phyloP scores from a whole-genome alignment of 2,888 invertebrate genomes.

The Notodromas monacha region DNA sequence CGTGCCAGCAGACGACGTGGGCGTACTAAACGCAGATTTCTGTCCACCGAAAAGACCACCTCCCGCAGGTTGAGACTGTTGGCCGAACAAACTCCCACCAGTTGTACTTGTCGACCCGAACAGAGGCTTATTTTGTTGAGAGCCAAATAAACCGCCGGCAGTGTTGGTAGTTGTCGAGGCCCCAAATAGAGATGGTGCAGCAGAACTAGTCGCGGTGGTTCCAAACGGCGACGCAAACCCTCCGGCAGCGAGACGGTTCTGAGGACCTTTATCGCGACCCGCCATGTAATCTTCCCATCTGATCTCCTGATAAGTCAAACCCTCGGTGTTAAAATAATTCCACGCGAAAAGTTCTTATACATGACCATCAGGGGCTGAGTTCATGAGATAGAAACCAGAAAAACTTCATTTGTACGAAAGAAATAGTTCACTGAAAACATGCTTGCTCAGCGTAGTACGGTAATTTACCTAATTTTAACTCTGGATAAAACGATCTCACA shows the following conservation, averaged over 20 bases:
- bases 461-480: too few relatives aligned
- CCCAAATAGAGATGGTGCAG: slow-evolving; percentile 9
- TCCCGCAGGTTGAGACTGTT: slow-evolving; percentile 14
- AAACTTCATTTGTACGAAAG: too few relatives aligned
- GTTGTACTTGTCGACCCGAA: slow-evolving; percentile 17
- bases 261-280: slow-evolving; percentile 47
- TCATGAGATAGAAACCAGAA: too few relatives aligned
- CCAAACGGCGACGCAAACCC: too few relatives aligned
- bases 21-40: slow-evolving; percentile 24
- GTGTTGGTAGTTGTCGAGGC: slow-evolving; percentile 9
- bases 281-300: slow-evolving; percentile 69
- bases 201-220: too few relatives aligned
- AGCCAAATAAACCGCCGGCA: slow-evolving; percentile 10
- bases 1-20: slow-evolving; percentile 17
- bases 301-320: slow-evolving; percentile 26
- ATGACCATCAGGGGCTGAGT: too few relatives aligned
- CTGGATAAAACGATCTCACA: slow-evolving; percentile 2
- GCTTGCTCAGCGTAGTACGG: too few relatives aligned
- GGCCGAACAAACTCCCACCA: slow-evolving; percentile 16
- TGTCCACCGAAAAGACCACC: slow-evolving; percentile 11
- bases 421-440: too few relatives aligned
- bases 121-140: slow-evolving; percentile 22
- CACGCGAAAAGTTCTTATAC: too few relatives aligned
- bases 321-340: slow-evolving; percentile 5
- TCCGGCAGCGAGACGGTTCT: slow-evolving; percentile 9